These are phyloP conservation scores for Thamnaconus septentrionalis DNA, from an alignment of 2,113 vertebrate species.

Conservation along the genomic window DNA sequence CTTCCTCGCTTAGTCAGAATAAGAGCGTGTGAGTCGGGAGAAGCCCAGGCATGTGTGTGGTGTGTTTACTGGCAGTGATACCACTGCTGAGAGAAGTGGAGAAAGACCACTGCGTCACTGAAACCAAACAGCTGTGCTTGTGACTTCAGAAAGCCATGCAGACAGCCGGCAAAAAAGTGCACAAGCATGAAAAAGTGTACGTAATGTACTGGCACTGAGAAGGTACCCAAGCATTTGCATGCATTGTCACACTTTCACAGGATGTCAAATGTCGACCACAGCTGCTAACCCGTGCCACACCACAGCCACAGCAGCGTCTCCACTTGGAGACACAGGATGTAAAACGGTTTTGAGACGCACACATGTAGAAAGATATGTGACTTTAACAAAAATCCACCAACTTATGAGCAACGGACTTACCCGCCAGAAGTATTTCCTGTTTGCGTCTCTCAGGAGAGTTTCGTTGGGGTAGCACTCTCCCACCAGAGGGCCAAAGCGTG, in stretches of 20 bases:
- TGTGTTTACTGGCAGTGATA: conserved; percentile 68
- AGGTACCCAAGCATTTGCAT: not conserved
- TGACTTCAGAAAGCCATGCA: conserved; percentile 28
- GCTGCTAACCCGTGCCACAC: conserved; percentile 21
- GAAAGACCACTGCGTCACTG: conserved; percentile 66
- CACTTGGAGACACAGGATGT: conserved; percentile 55
- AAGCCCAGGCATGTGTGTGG: conserved; percentile 44
- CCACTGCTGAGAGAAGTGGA: conserved; percentile 52
- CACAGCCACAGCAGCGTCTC: conserved; percentile 17
- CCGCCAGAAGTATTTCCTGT: conserved; percentile 96
- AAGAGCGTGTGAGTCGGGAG: conserved; percentile 60
- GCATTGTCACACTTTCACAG: conserved; percentile 41
- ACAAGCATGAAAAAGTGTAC: not conserved
- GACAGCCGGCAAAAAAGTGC: conserved; percentile 2
- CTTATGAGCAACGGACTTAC: conserved; percentile 69
- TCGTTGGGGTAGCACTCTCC: conserved; percentile 88
- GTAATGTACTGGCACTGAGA: conserved; percentile 15
- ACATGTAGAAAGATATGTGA: not conserved
- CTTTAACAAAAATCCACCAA: conserved; percentile 15
- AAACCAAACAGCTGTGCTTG: conserved; percentile 71
- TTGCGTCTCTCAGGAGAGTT: conserved; percentile 84
- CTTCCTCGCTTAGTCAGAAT: conserved; percentile 74
- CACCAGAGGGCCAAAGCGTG: conserved; percentile 90
- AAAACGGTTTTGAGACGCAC: conserved; percentile 26
- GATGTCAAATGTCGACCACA: conserved; percentile 53